Percentiles rank a stretch among this genome's conserved stretches.
These are phyloP conservation scores for Poeciliopsis turrubarensis DNA, from an alignment of 2,113 vertebrate species.

Conservation along the genomic window DNA sequence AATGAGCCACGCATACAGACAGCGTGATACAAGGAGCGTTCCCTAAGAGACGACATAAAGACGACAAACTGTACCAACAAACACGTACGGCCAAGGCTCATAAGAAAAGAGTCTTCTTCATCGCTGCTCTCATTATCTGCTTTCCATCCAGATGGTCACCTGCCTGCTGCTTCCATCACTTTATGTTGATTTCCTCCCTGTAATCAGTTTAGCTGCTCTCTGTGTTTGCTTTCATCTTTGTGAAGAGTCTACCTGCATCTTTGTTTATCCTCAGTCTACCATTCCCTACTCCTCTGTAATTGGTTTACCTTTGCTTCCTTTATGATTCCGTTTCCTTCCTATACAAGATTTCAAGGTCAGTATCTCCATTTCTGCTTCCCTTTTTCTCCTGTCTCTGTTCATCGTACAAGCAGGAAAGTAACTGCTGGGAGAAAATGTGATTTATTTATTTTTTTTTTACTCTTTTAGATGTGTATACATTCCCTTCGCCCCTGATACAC, in stretches of 20 bases:
- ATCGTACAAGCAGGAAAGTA: slow-evolving; percentile 53
- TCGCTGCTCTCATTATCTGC: slow-evolving; percentile 47
- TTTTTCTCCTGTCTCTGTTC: slow-evolving; percentile 39
- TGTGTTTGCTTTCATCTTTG: slow-evolving; percentile 41
- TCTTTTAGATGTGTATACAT: slow-evolving; percentile 41
- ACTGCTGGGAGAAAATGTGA: slow-evolving; percentile 20
- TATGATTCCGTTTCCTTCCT: slow-evolving; percentile 40
- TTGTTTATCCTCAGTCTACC: slow-evolving; percentile 21
- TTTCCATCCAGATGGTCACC: slow-evolving; percentile 56
- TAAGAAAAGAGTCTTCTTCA: slow-evolving; percentile 23
- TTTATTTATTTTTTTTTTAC: background rate
- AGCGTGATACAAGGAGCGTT: slow-evolving; percentile 89
- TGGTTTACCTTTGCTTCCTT: slow-evolving; percentile 38
- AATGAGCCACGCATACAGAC: slow-evolving; percentile 94
- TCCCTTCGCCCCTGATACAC: slow-evolving; percentile 54
- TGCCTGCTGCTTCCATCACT: slow-evolving; percentile 41
- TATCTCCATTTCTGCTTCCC: background rate
- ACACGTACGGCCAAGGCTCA: slow-evolving; percentile 87
- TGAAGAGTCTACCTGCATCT: slow-evolving; percentile 29
- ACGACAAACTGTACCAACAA: slow-evolving; percentile 85
- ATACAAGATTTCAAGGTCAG: slow-evolving; percentile 35
- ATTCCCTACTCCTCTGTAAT: slow-evolving; percentile 31
- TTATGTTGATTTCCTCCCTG: slow-evolving; percentile 36
- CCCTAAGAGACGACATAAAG: slow-evolving; percentile 95
- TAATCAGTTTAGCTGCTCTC: slow-evolving; percentile 60